These are phyloP conservation scores for Trematomus bernacchii DNA, from an alignment of 2,797 vertebrate species.

Conservation along the genomic window DNA sequence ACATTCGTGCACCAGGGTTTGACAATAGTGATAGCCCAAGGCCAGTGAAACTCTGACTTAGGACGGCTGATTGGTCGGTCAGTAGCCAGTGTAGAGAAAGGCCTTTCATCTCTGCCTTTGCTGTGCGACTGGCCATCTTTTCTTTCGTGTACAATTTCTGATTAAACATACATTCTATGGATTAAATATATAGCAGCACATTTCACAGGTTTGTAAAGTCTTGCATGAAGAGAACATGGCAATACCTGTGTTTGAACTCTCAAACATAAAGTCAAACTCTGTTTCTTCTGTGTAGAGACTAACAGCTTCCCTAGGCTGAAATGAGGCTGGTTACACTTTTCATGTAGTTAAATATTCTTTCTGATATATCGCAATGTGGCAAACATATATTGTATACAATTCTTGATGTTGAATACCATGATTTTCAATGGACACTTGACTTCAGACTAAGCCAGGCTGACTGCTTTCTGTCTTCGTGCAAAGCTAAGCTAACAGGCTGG, in stretches of 20 bases:
- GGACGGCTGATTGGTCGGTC: slow-evolving; percentile 79
- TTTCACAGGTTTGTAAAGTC: slow-evolving; percentile 48
- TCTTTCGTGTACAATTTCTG: slow-evolving; percentile 47
- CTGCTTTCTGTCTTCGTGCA: background rate
- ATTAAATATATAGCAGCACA: slow-evolving; percentile 34
- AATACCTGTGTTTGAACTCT: slow-evolving; percentile 23
- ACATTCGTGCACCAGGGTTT: slow-evolving; percentile 53
- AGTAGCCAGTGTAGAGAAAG: slow-evolving; percentile 67
- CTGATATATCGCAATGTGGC: background rate
- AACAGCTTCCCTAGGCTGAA: slow-evolving; percentile 4
- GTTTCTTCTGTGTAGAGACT: background rate
- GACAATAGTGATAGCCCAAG: slow-evolving; percentile 67
- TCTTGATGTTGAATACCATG: no score
- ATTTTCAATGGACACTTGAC: no score
- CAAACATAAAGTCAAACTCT: slow-evolving; percentile 7
- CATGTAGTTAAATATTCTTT: background rate
- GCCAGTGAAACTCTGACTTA: slow-evolving; percentile 68
- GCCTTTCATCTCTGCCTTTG: slow-evolving; percentile 59
- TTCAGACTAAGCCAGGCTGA: no score
- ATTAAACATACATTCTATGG: slow-evolving; percentile 49
- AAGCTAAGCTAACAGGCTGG: slow-evolving; percentile 8
- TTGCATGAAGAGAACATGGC: slow-evolving; percentile 11
- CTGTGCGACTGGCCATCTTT: slow-evolving; percentile 38
- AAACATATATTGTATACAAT: background rate
- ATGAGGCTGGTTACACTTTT: background rate